These are phyloP conservation scores for Artibeus jamaicensis DNA, from an alignment of 2,797 vertebrate species.

Conservation along the genomic window DNA sequence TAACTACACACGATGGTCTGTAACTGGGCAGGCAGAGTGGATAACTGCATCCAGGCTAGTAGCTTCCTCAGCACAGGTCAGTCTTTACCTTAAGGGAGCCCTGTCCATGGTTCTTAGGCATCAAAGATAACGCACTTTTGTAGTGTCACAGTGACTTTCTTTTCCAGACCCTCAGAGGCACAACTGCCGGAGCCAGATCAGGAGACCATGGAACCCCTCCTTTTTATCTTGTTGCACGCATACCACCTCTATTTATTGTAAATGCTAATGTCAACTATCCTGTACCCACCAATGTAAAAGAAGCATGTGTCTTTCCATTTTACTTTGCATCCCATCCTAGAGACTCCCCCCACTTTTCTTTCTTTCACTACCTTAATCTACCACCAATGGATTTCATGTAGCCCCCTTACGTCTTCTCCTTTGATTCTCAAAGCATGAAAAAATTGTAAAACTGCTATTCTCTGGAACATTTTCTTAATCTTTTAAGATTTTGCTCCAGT, in stretches of 20 bases:
- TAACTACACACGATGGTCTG: background rate
- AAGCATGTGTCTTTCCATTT: background rate
- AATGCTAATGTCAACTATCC: too few species aligned
- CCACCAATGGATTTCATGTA: background rate
- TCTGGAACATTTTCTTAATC: background rate
- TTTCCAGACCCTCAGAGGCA: background rate
- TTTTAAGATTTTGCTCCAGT: background rate
- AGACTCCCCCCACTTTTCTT: background rate
- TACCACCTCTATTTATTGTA: background rate
- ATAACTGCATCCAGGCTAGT: too few species aligned
- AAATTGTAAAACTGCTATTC: background rate
- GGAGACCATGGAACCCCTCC: background rate
- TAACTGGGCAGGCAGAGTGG: background rate
- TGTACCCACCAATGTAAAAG: background rate
- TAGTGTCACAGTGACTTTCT: background rate
- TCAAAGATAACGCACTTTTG: background rate
- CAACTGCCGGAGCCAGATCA: background rate
- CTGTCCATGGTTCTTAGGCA: background rate
- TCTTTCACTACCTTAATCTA: background rate
- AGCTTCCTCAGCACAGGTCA: background rate
- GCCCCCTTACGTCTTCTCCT: background rate
- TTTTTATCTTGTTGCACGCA: background rate
- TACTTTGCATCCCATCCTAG: background rate
- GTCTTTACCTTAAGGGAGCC: background rate
- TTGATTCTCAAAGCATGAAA: background rate